A percentile compares a stretch with the other conserved stretches of the same genome.
phyloP scores from a whole-genome alignment of 2,113 vertebrate genomes.

The Sturnus vulgaris region DNA sequence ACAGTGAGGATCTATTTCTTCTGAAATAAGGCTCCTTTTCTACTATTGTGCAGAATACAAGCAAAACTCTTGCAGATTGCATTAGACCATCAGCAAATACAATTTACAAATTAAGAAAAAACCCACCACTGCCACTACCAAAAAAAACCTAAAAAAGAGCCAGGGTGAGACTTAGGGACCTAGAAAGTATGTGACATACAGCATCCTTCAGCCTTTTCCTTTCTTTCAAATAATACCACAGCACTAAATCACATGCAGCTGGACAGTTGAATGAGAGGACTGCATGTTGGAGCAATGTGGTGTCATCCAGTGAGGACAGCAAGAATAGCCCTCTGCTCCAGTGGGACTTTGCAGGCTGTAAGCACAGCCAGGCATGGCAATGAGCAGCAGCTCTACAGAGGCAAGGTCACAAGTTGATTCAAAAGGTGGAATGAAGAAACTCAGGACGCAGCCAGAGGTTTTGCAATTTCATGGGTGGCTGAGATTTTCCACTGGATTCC shows the following conservation, averaged over 20 bases:
- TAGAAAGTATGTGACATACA: background rate
- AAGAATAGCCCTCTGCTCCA: background rate
- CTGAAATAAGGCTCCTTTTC: background rate
- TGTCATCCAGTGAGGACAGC: background rate
- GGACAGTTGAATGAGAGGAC: background rate
- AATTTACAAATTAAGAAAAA: background rate
- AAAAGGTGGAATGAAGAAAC: background rate
- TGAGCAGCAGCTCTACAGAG: background rate
- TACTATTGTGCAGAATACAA: background rate
- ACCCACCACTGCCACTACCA: background rate
- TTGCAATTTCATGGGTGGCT: slow-evolving; percentile 17
- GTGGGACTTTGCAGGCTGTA: background rate
- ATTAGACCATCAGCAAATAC: background rate
- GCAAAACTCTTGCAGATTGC: background rate
- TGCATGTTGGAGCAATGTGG: background rate
- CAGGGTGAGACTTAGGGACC: background rate
- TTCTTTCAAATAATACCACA: background rate
- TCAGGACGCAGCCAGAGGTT: slow-evolving; percentile 2
- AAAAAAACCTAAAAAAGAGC: background rate
- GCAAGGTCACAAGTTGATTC: slow-evolving; percentile 25
- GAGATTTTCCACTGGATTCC: slow-evolving; percentile 18
- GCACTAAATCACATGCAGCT: background rate
- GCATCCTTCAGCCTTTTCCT: background rate
- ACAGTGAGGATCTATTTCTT: background rate
- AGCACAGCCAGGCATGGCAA: background rate